Evolutionary conservation across 2,888 invertebrate genomes (phyloP).

Genomic region (Drosophila kuntzei): DNA sequence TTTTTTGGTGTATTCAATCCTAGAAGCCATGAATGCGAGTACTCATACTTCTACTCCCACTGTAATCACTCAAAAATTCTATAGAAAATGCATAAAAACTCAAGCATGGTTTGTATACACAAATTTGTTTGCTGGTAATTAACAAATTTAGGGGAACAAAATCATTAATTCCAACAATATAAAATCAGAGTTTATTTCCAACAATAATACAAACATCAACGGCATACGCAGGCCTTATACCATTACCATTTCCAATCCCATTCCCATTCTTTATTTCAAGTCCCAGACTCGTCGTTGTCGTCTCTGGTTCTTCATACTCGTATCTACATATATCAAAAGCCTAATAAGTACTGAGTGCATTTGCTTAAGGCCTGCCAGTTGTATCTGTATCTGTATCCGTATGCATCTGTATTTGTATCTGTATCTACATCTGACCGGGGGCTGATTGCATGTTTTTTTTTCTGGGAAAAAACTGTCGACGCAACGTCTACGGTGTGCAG

Average conservation of each 20-base stretch:
- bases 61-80: conserved; percentile 77
- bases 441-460: conserved; percentile 60
- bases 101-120: conserved; percentile 81
- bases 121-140: conserved; percentile 82
- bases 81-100: conserved; percentile 79
- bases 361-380: conserved; percentile 21
- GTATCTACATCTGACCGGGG: conserved; percentile 41
- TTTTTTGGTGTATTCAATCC: conserved; percentile 3
- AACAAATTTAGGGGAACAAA: conserved; percentile 82
- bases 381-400: conserved; percentile 13
- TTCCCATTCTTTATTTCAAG: neutral
- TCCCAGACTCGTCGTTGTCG: conserved; percentile 32
- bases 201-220: conserved; percentile 74
- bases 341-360: conserved; percentile 70
- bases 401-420: conserved; percentile 29
- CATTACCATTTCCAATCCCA: neutral
- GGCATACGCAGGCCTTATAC: conserved; percentile 10
- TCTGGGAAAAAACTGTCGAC: conserved; percentile 84
- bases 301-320: conserved; percentile 17
- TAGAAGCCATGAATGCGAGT: neutral
- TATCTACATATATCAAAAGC: conserved; percentile 62
- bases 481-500: conserved; percentile 76
- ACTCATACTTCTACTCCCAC: neutral
- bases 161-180: conserved; percentile 80
- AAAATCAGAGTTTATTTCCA: conserved; percentile 80